Conservation (phyloP, 2,888 invertebrate species). For the Fissipunctia ypsillon region DNA sequence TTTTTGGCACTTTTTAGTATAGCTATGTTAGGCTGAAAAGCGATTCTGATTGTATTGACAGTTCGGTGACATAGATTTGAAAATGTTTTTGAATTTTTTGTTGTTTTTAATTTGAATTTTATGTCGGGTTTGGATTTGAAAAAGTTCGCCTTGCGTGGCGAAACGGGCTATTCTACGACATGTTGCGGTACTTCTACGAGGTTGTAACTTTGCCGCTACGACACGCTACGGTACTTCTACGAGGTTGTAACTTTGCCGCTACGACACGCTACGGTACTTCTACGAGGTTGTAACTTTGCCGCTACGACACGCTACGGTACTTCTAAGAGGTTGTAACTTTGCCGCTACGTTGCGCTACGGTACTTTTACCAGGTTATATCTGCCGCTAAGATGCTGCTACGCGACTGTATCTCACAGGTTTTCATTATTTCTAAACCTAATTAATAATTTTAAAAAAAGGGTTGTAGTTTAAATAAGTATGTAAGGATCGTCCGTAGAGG, state of each 20-base stretch:
- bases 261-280: background rate
- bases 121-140: background rate
- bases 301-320: background rate
- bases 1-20: slow-evolving; percentile 9
- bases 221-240: background rate
- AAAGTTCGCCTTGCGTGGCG: background rate
- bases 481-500: no score
- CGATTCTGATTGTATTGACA: slow-evolving; percentile 51
- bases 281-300: background rate
- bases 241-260: background rate
- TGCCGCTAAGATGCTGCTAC: background rate
- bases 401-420: no score
- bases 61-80: slow-evolving; percentile 64
- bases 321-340: background rate
- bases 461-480: no score
- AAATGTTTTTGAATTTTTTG: slow-evolving; percentile 50
- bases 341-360: background rate
- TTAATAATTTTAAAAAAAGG: no score
- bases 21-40: slow-evolving; percentile 33
- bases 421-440: no score
- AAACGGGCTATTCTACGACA: background rate
- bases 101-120: slow-evolving; percentile 29
- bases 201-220: background rate
- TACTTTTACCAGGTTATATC: background rate
- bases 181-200: background rate